These are phyloP conservation scores for Caenorhabditis briggsae DNA, from an alignment of 1,140 invertebrate genomes.

Conservation along the genomic window DNA sequence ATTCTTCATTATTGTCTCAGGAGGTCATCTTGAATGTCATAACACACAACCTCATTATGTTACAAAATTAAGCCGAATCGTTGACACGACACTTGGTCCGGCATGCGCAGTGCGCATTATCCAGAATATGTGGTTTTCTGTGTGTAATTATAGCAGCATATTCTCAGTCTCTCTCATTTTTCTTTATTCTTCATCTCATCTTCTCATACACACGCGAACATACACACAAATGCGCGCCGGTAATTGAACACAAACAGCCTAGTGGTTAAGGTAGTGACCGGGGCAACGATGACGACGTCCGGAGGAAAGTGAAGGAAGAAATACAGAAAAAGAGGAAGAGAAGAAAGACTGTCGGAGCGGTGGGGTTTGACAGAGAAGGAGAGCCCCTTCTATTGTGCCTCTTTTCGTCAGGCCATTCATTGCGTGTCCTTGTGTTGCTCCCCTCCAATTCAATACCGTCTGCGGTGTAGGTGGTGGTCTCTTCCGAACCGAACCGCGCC, in stretches of 20 bases:
- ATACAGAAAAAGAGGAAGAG: slow-evolving; percentile 17
- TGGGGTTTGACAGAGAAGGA: slow-evolving; percentile 3
- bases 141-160: slow-evolving; percentile 43
- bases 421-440: slow-evolving; percentile 53
- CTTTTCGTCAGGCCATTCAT: slow-evolving; percentile 46
- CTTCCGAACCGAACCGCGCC: slow-evolving; percentile 38
- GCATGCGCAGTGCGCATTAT: slow-evolving; percentile 31
- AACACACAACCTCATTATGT: slow-evolving; percentile 4
- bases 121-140: slow-evolving; percentile 19
- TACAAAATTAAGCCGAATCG: slow-evolving; percentile 47
- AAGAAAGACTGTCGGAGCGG: slow-evolving; percentile 7
- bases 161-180: slow-evolving; percentile 36
- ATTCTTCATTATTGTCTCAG: background rate
- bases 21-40: background rate
- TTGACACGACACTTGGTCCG: slow-evolving; percentile 32
- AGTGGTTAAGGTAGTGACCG: slow-evolving; percentile 51
- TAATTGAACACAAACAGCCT: slow-evolving; percentile 55
- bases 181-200: slow-evolving; percentile 10
- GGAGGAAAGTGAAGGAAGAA: slow-evolving; percentile 42
- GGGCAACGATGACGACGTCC: slow-evolving; percentile 53
- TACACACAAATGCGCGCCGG: slow-evolving; percentile 29
- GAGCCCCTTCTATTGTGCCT: slow-evolving; percentile 41
- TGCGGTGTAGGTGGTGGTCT: slow-evolving; percentile 42
- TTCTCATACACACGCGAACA: slow-evolving; percentile 4
- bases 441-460: slow-evolving; percentile 54